A percentile compares a stretch with the other conserved stretches of the same genome.
These are phyloP conservation scores for Morpho achilles DNA, from an alignment of 2,888 invertebrate genomes.

Conservation along the genomic window DNA sequence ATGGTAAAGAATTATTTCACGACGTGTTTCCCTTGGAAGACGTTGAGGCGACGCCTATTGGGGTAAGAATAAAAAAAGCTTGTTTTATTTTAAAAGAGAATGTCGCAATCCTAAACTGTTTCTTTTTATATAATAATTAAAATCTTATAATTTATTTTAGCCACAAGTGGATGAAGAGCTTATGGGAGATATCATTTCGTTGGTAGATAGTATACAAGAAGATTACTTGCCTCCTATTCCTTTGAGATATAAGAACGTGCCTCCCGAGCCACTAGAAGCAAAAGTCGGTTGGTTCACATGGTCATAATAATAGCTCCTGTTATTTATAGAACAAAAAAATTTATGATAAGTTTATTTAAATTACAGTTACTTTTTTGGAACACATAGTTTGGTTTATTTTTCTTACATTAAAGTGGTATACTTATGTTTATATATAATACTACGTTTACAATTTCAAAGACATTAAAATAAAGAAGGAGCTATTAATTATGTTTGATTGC, in stretches of 20 bases:
- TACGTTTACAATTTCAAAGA: no score
- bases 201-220: slow-evolving; percentile 71
- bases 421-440: no score
- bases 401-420: no score
- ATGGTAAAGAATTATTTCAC: slow-evolving; percentile 48
- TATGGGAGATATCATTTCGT: slow-evolving; percentile 67
- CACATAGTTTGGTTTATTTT: no score
- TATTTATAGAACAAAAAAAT: no score
- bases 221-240: slow-evolving; percentile 65
- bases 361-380: no score
- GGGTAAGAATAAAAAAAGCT: slow-evolving; percentile 29
- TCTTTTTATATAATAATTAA: background rate
- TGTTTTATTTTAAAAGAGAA: background rate
- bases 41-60: slow-evolving; percentile 31
- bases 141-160: slow-evolving; percentile 22
- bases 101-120: no score
- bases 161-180: slow-evolving; percentile 56
- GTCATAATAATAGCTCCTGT: no score
- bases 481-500: no score
- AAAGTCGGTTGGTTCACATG: slow-evolving; percentile 46
- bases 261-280: slow-evolving; percentile 39
- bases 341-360: no score
- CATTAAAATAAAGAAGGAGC: no score
- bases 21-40: slow-evolving; percentile 47
- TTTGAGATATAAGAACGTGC: slow-evolving; percentile 50